Conservation (phyloP, 1,140 invertebrate species). For the Saccostrea echinata region DNA sequence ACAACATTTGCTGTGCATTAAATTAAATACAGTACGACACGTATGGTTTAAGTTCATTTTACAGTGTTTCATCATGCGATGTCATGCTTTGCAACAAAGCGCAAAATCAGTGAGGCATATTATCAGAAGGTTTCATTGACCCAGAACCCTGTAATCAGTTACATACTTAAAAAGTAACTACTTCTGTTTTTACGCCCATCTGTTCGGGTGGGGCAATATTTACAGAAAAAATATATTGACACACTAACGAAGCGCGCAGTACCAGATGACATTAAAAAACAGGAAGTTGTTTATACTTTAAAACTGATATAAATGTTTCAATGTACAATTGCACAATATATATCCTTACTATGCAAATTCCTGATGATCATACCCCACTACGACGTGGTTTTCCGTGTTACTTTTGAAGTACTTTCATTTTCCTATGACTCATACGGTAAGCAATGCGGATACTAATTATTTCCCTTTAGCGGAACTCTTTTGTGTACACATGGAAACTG, state of each 20-base stretch:
- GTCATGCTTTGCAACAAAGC: no score
- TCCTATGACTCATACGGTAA: constrained; percentile 30
- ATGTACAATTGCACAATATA: not conserved
- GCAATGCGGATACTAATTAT: constrained; percentile 13
- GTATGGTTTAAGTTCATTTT: no score
- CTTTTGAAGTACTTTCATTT: constrained; percentile 22
- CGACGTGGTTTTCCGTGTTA: not conserved
- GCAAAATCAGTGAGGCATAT: no score
- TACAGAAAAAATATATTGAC: not conserved
- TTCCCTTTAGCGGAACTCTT: constrained; percentile 38
- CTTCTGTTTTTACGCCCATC: not conserved
- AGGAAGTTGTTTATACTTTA: not conserved
- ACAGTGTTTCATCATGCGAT: no score
- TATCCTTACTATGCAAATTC: not conserved
- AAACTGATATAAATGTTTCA: not conserved
- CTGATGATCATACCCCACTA: not conserved
- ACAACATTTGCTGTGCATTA: no score
- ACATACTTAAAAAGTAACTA: no score
- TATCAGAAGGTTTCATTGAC: no score
- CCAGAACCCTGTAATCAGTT: no score
- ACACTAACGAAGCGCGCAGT: not conserved
- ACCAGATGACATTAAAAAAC: constrained; percentile 8
- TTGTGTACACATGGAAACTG: constrained; percentile 51
- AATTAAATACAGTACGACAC: no score
- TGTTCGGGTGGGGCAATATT: not conserved